Percentiles rank a stretch among this genome's conserved stretches.
Conservation (phyloP, 2,888 invertebrate species). For the Pasiphila rectangulata region DNA sequence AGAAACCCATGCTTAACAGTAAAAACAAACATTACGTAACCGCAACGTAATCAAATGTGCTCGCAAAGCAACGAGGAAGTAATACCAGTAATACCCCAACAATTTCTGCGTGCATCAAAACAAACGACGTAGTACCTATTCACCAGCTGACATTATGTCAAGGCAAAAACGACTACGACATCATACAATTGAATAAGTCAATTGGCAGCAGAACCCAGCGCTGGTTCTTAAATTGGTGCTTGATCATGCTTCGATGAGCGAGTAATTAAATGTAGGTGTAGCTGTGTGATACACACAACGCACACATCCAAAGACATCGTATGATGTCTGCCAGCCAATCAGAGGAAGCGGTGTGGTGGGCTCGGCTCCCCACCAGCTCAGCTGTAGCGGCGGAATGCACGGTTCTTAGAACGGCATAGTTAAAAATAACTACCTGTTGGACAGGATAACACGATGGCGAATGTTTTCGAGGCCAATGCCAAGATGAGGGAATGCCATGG, state of each 20-base stretch:
- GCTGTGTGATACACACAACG: slow-evolving; percentile 42
- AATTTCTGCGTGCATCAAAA: slow-evolving; percentile 32
- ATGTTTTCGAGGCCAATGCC: slow-evolving; percentile 63
- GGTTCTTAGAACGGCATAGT: slow-evolving; percentile 69
- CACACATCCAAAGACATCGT: slow-evolving; percentile 71
- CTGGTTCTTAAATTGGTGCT: slow-evolving; percentile 65
- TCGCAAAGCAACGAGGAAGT: slow-evolving; percentile 20
- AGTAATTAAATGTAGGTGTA: slow-evolving; percentile 46
- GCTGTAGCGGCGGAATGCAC: slow-evolving; percentile 61
- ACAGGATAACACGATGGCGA: slow-evolving; percentile 55
- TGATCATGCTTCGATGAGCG: slow-evolving; percentile 59
- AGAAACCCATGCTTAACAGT: background rate
- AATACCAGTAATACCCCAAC: background rate
- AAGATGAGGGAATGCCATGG: slow-evolving; percentile 40
- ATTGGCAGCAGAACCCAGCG: slow-evolving; percentile 49
- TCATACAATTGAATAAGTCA: slow-evolving; percentile 68
- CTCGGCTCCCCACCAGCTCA: slow-evolving; percentile 71
- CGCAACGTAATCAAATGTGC: slow-evolving; percentile 7
- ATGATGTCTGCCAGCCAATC: slow-evolving; percentile 71
- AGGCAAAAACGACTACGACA: slow-evolving; percentile 65
- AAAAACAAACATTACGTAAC: slow-evolving; percentile 14
- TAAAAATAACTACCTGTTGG: slow-evolving; percentile 77
- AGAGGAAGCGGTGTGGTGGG: slow-evolving; percentile 61
- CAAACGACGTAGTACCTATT: slow-evolving; percentile 37
- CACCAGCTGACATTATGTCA: slow-evolving; percentile 51